A percentile compares a stretch with the other conserved stretches of the same genome.
phyloP scores from a whole-genome alignment of 2,113 vertebrate genomes.

The Uria aalge region DNA sequence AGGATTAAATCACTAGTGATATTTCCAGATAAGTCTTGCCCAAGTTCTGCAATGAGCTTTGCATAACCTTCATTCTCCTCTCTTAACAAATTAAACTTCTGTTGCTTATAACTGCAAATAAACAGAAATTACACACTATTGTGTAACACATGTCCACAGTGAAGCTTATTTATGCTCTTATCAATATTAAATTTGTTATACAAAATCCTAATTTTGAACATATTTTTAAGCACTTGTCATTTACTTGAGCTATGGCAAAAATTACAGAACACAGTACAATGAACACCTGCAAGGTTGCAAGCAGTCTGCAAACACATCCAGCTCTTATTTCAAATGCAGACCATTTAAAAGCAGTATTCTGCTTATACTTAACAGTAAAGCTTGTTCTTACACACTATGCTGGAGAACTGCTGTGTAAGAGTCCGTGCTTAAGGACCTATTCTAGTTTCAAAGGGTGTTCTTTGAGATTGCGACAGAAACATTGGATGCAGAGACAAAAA shows the following conservation, averaged over 20 bases:
- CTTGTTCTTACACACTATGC: neutral
- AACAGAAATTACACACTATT: constrained; percentile 43
- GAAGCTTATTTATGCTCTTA: neutral
- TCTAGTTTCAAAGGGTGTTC: neutral
- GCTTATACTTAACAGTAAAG: neutral
- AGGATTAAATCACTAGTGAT: constrained; percentile 93
- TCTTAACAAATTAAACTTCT: constrained; percentile 98
- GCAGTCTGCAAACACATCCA: neutral
- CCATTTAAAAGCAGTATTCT: neutral
- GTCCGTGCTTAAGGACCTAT: neutral
- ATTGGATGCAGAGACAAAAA: neutral
- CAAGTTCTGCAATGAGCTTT: constrained; percentile 95
- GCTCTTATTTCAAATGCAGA: neutral
- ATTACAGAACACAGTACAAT: neutral
- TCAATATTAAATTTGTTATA: neutral
- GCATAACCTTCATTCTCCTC: constrained; percentile 99
- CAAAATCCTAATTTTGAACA: neutral
- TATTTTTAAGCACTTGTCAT: neutral
- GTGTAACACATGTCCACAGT: neutral
- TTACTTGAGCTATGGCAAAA: neutral
- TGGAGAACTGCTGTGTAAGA: neutral
- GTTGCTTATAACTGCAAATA: constrained; percentile 93
- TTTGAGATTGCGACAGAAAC: neutral
- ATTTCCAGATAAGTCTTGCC: constrained; percentile 94
- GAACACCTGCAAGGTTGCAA: neutral